A percentile compares a stretch with the other conserved stretches of the same genome.
Evolutionary conservation across 2,797 vertebrate species (phyloP).

Genomic region (Anguilla obscura): DNA sequence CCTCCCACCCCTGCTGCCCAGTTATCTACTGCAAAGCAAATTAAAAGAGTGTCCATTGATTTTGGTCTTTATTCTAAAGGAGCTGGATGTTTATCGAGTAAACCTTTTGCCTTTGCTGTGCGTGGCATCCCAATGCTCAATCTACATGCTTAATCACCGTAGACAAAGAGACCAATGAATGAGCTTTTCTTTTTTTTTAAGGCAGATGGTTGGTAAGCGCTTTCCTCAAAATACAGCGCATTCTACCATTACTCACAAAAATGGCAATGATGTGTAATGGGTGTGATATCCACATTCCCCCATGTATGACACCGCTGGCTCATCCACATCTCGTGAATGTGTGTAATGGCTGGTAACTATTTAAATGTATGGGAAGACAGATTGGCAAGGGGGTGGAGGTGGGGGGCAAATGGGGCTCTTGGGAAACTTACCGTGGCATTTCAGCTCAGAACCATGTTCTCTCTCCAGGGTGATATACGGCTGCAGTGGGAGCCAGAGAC

Average conservation of each 20-base stretch:
- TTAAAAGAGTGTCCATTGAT: slow-evolving; percentile 70
- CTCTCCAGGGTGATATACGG: slow-evolving; percentile 2
- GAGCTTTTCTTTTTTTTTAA: background rate
- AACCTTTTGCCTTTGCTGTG: slow-evolving; percentile 61
- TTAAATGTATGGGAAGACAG: slow-evolving; percentile 48
- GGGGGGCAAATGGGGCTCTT: background rate
- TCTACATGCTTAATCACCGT: slow-evolving; percentile 60
- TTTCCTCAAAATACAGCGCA: background rate
- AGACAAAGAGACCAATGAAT: slow-evolving; percentile 50
- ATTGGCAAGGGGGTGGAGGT: slow-evolving; percentile 17
- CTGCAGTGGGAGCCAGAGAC: background rate
- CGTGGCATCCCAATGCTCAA: slow-evolving; percentile 53
- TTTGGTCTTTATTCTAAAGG: slow-evolving; percentile 60
- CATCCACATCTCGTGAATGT: slow-evolving; percentile 56
- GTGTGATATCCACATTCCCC: slow-evolving; percentile 37
- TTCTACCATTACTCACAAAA: background rate
- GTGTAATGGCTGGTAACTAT: slow-evolving; percentile 52
- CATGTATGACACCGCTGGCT: slow-evolving; percentile 45
- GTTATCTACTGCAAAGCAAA: slow-evolving; percentile 66
- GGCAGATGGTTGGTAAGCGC: background rate
- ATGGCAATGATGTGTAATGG: slow-evolving; percentile 52
- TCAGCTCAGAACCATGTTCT: background rate
- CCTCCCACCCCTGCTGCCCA: slow-evolving; percentile 27
- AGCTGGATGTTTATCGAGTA: slow-evolving; percentile 58
- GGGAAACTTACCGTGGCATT: background rate